Conservation (phyloP, 2,888 invertebrate species). For the Meta bourneti region DNA sequence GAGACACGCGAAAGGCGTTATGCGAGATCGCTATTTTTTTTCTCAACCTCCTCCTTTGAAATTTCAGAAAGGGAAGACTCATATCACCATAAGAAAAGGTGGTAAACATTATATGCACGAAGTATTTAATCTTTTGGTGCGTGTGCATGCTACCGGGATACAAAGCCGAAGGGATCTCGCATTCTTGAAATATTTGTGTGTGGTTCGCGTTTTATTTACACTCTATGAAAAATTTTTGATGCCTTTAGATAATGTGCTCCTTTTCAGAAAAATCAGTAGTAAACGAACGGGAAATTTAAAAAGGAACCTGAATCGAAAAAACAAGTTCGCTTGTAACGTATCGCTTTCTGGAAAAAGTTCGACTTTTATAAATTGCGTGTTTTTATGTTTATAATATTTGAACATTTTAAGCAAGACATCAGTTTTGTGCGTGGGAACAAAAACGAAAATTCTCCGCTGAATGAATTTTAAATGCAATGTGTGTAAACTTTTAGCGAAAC, state of each 20-base stretch:
- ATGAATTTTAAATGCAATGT: too few relatives aligned
- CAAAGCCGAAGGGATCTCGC: not conserved
- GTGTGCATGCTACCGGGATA: not conserved
- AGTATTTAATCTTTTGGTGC: conserved; percentile 15
- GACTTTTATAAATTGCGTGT: not conserved
- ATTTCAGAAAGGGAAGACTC: not conserved
- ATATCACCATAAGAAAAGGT: conserved; percentile 27
- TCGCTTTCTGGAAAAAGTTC: not conserved
- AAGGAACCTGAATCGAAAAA: not conserved
- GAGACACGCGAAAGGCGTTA: conserved; percentile 14
- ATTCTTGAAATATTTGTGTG: conserved; percentile 14
- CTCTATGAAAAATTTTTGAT: not conserved
- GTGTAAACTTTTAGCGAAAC: too few relatives aligned
- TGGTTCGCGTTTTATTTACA: not conserved
- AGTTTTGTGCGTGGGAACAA: too few relatives aligned
- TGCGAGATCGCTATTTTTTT: conserved; percentile 1
- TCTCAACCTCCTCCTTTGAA: not conserved
- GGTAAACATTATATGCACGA: not conserved
- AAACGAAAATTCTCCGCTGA: too few relatives aligned
- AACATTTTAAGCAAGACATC: too few relatives aligned
- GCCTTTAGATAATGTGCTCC: not conserved
- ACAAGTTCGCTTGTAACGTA: not conserved
- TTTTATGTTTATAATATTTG: not conserved
- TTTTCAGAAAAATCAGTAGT: not conserved
- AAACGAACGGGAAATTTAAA: not conserved